These are phyloP conservation scores for Balanococcus diminutus DNA, from an alignment of 2,888 invertebrate species.

Conservation along the genomic window DNA sequence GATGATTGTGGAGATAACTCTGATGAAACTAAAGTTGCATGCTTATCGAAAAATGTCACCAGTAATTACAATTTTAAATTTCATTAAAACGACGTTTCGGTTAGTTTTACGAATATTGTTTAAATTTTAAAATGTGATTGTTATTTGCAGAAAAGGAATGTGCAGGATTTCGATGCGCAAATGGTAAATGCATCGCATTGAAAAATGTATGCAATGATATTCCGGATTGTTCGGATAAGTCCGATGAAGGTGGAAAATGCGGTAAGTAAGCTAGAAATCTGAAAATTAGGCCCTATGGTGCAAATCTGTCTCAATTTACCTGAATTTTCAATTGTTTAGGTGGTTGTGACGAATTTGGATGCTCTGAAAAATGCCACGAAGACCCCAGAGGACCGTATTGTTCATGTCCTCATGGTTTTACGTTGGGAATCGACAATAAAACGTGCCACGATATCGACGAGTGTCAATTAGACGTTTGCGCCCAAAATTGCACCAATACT, in stretches of 20 bases:
- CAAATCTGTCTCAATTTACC: neutral
- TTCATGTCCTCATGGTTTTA: conserved; percentile 69
- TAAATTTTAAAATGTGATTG: neutral
- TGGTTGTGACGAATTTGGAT: conserved; percentile 54
- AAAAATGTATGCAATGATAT: conserved; percentile 69
- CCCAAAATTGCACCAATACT: conserved; percentile 70
- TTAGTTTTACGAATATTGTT: neutral
- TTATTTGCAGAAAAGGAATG: conserved; percentile 46
- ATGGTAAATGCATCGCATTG: conserved; percentile 72
- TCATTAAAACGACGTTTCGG: neutral
- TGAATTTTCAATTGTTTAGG: neutral
- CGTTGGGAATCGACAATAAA: conserved; percentile 64
- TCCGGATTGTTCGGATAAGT: conserved; percentile 71
- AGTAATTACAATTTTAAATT: neutral
- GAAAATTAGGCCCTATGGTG: neutral
- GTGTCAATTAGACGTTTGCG: conserved; percentile 69
- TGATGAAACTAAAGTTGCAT: conserved; percentile 67
- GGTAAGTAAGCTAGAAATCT: conserved; percentile 49
- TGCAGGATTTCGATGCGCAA: conserved; percentile 62
- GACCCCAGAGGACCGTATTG: conserved; percentile 74
- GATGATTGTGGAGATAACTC: conserved; percentile 75
- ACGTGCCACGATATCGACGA: conserved; percentile 75
- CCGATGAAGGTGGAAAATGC: conserved; percentile 74
- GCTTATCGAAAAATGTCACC: conserved; percentile 21
- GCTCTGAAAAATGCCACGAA: conserved; percentile 59